Evolutionary conservation across 2,113 vertebrate species (phyloP).

Genomic region (Cyanocitta stelleri): DNA sequence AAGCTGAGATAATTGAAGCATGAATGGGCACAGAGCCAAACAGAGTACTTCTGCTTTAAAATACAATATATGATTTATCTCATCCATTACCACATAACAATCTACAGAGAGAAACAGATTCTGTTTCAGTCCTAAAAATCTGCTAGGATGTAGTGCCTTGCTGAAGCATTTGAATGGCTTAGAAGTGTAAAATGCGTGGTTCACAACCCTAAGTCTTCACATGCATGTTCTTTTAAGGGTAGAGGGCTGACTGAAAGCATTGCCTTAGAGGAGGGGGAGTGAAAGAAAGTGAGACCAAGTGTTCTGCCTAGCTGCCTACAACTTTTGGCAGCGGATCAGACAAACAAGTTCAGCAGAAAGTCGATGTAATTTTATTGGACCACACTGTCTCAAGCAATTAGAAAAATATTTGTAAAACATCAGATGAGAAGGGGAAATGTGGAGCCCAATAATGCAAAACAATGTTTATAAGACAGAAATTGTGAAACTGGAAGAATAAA

Average conservation of each 20-base stretch:
- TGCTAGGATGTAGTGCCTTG: not conserved
- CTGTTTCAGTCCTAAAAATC: not conserved
- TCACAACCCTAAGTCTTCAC: not conserved
- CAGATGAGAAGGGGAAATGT: constrained; percentile 72
- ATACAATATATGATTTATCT: not conserved
- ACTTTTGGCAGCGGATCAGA: constrained; percentile 76
- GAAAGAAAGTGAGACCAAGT: constrained; percentile 71
- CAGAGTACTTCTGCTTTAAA: not conserved
- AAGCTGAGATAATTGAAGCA: not conserved
- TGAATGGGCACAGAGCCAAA: not conserved
- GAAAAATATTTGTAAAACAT: constrained; percentile 83
- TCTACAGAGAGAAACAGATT: not conserved
- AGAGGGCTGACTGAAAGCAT: not conserved
- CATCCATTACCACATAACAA: not conserved
- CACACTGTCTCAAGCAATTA: constrained; percentile 80
- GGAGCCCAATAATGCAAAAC: constrained; percentile 74
- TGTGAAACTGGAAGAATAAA: constrained; percentile 74
- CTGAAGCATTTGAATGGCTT: not conserved
- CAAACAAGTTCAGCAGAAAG: constrained; percentile 75
- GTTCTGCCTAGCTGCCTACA: constrained; percentile 68
- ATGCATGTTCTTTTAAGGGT: not conserved
- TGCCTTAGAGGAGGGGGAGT: constrained; percentile 5
- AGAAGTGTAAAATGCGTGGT: not conserved
- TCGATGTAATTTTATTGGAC: constrained; percentile 79
- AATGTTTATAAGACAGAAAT: constrained; percentile 73